Conservation (phyloP, 2,888 invertebrate species). For the Dendrolimus houi region DNA sequence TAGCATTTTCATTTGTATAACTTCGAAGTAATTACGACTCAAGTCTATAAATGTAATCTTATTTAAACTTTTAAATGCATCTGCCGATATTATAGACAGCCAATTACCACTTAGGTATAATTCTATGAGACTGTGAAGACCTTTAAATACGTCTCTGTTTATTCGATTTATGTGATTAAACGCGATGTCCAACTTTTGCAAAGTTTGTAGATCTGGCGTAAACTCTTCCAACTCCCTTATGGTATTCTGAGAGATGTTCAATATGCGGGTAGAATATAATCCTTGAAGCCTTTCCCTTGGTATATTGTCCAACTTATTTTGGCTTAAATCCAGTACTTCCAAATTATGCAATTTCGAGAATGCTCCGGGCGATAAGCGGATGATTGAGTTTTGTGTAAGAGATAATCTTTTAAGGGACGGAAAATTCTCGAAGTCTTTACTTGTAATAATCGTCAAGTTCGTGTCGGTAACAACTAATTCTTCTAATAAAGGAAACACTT, state of each 20-base stretch:
- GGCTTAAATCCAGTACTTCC: slow-evolving; percentile 86
- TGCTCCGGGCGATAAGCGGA: slow-evolving; percentile 88
- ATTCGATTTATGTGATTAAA: slow-evolving; percentile 88
- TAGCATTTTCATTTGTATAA: slow-evolving; percentile 86
- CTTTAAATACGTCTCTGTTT: slow-evolving; percentile 84
- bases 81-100: slow-evolving; percentile 85
- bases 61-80: slow-evolving; percentile 85
- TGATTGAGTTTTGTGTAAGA: slow-evolving; percentile 83
- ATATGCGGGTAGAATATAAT: slow-evolving; percentile 80
- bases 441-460: slow-evolving; percentile 88
- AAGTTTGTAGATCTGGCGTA: slow-evolving; percentile 83
- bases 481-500: slow-evolving; percentile 86
- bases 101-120: slow-evolving; percentile 89
- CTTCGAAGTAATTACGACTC: slow-evolving; percentile 88
- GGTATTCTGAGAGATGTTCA: slow-evolving; percentile 90
- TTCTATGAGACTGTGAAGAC: slow-evolving; percentile 85
- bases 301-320: slow-evolving; percentile 88
- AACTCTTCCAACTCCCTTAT: slow-evolving; percentile 89
- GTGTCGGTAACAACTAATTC: slow-evolving; percentile 88
- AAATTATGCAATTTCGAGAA: slow-evolving; percentile 86
- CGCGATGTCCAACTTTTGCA: slow-evolving; percentile 88
- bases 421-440: slow-evolving; percentile 90
- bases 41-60: slow-evolving; percentile 86
- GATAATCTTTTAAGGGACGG: slow-evolving; percentile 85
- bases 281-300: slow-evolving; percentile 91